Percentiles rank a stretch among this genome's conserved stretches.
phyloP scores from a whole-genome alignment of 1,140 invertebrate species.

The Ceratitis capitata region DNA sequence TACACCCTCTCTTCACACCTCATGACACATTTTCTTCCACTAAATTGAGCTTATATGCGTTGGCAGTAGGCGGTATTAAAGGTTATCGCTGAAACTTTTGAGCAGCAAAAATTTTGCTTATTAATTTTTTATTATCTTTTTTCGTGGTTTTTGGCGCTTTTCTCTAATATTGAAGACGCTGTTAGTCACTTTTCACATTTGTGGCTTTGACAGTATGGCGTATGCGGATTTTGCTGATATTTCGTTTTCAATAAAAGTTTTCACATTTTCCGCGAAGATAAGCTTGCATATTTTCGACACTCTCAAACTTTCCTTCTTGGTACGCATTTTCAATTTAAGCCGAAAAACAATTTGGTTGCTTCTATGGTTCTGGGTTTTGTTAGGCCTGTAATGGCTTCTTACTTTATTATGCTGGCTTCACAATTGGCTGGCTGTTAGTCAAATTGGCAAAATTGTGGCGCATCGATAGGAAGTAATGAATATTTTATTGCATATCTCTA shows the following conservation, averaged over 20 bases:
- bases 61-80: no score
- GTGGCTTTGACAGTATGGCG: neutral
- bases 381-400: no score
- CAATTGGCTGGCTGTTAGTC: no score
- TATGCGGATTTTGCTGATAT: neutral
- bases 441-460: neutral
- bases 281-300: neutral
- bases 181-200: neutral
- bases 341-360: neutral
- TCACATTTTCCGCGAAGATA: neutral
- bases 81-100: neutral
- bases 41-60: neutral
- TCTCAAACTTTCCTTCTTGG: neutral
- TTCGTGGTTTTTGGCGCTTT: neutral
- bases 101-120: slow-evolving; percentile 3
- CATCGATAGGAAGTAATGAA: neutral
- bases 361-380: neutral
- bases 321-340: neutral
- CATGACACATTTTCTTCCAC: neutral
- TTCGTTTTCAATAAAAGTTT: slow-evolving; percentile 2
- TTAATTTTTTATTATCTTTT: neutral
- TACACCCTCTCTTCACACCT: neutral
- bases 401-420: no score
- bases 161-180: neutral
- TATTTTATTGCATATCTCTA: neutral